Evolutionary conservation across 1,140 invertebrate genomes (phyloP).

Genomic region (Homalodisca vitripennis): DNA sequence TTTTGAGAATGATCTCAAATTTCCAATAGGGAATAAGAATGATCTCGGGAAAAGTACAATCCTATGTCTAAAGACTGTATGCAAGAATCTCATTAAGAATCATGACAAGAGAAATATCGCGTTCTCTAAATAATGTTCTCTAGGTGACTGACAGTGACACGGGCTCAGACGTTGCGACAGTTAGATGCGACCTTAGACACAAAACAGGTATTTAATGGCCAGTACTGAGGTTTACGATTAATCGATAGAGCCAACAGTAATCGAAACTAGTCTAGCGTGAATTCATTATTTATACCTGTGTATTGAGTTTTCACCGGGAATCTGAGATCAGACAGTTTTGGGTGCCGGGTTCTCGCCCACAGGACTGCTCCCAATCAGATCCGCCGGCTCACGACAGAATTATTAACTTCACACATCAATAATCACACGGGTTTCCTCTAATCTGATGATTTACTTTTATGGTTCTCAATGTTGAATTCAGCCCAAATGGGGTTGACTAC

Average conservation of each 20-base stretch:
- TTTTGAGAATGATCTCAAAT: too few species aligned
- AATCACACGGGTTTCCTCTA: slow-evolving; percentile 9
- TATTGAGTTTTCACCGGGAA: slow-evolving; percentile 14
- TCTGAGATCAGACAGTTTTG: slow-evolving; percentile 1
- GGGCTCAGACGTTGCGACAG: too few species aligned
- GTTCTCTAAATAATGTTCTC: too few species aligned
- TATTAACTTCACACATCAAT: slow-evolving; percentile 11
- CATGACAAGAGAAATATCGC: too few species aligned
- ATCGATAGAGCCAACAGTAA: slow-evolving; percentile 8
- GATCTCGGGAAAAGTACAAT: too few species aligned
- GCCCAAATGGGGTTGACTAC: too few species aligned
- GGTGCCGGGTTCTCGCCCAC: not conserved
- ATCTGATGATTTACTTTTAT: slow-evolving; percentile 10
- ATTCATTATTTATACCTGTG: not conserved
- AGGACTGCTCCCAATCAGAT: too few species aligned
- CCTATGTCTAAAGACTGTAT: too few species aligned
- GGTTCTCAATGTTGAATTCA: too few species aligned
- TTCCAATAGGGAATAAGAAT: too few species aligned
- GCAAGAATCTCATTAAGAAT: too few species aligned
- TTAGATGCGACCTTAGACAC: not conserved
- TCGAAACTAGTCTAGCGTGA: slow-evolving; percentile 17
- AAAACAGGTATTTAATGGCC: not conserved
- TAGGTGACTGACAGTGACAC: too few species aligned
- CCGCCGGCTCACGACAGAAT: not conserved
- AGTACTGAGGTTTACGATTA: not conserved